Percentiles rank a stretch among this genome's conserved stretches.
Evolutionary conservation across 2,888 invertebrate species (phyloP).

Genomic region (Rhagophthalmus giganteus): DNA sequence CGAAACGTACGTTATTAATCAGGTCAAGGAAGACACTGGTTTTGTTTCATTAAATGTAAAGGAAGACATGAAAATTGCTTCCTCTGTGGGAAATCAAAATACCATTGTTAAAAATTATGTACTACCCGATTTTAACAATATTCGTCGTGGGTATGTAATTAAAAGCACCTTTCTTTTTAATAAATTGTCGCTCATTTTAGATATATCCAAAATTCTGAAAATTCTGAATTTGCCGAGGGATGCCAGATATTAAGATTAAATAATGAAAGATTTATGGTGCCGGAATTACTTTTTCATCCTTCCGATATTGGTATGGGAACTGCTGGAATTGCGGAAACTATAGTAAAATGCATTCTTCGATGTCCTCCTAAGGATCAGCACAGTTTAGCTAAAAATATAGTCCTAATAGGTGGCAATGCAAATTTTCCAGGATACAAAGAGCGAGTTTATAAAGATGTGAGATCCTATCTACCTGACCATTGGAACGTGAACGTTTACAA

Average conservation of each 20-base stretch:
- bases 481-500: slow-evolving; percentile 73
- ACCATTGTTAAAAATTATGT: slow-evolving; percentile 88
- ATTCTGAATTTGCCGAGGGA: slow-evolving; percentile 44
- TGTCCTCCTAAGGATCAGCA: slow-evolving; percentile 77
- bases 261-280: slow-evolving; percentile 93
- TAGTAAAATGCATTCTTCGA: slow-evolving; percentile 73
- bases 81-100: slow-evolving; percentile 63
- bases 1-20: slow-evolving; percentile 97
- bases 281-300: slow-evolving; percentile 93
- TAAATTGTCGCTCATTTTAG: slow-evolving; percentile 19
- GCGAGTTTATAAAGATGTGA: slow-evolving; percentile 74
- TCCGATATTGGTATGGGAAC: slow-evolving; percentile 89
- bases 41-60: slow-evolving; percentile 86
- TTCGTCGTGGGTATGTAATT: slow-evolving; percentile 72
- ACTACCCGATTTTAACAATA: slow-evolving; percentile 91
- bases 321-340: slow-evolving; percentile 91
- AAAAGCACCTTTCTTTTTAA: neutral
- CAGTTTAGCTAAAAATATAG: slow-evolving; percentile 78
- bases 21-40: slow-evolving; percentile 96
- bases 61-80: slow-evolving; percentile 74
- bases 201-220: slow-evolving; percentile 45
- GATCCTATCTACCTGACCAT: slow-evolving; percentile 76
- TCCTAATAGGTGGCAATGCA: slow-evolving; percentile 80
- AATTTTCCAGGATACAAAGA: slow-evolving; percentile 84
- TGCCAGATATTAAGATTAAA: slow-evolving; percentile 81